Base-by-base conservation (phyloP, 1,140 invertebrate species). In the Apis florea region DNA sequence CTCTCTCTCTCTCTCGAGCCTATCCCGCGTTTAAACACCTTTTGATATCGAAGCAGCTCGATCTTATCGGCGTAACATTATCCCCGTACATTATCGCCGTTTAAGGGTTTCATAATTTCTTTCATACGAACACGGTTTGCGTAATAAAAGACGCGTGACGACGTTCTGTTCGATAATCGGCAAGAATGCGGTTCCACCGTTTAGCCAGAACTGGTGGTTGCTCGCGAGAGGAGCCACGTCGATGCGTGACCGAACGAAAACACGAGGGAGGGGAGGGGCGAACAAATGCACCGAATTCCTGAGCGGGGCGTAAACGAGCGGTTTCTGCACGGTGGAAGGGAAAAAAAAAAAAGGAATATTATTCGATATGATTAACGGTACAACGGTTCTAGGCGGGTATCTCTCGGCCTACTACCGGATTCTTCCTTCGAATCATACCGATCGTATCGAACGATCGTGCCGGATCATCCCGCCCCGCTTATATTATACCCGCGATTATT, bases 331-430 rank as follows among this genome's bases (percentile, higher is more conserved):
- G 53, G 1, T 5, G 77, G 15, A 64, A 19, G n/a, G n/a, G n/a
- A n/a, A n/a, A 4, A 2, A 2, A 40, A 31, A 6, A 40, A 40
- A 24, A 59, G 59, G 61, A 58, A 64, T 82, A 21, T 58, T 82
- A 21, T 58, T 61, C 49, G 49, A 51, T 58, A 69, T 74, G 80
- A 86, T 86, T 83, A 86, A 86, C 83, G 75, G 79, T 86, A 77
- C 61, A 58, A 1, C 12, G 26, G 12, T 19, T 10, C 3, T 10
- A 19, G 10, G 9, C 26, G 53, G 8, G 49, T 31, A 54, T 17
- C 63, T 15, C 15, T 1, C 15, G 63, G 56, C 2, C 3, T 6
- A 85, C 73, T 85, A 63, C 74, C 79, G 83, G 83, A 86, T 86
- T 86, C 83, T 79, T 69, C 15, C n/a, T n/a, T n/a, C n/a, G 59